Conservation (phyloP, 2,888 invertebrate genomes). For the Synergus gifuensis region DNA sequence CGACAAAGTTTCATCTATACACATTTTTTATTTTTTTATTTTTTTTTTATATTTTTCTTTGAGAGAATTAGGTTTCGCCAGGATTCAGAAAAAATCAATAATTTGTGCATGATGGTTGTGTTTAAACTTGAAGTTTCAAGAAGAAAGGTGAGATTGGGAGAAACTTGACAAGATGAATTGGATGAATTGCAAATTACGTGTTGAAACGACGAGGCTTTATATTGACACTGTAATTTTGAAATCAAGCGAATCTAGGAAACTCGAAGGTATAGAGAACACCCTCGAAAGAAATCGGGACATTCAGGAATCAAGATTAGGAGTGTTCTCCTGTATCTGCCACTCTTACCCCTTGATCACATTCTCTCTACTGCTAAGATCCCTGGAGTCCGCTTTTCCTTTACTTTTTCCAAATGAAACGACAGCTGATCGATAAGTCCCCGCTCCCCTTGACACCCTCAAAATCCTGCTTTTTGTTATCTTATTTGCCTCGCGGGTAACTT, state of each 20-base stretch:
- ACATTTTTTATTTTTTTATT: no score
- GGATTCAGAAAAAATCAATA: neutral
- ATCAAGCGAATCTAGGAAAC: neutral
- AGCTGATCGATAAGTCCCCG: constrained; percentile 73
- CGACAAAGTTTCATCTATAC: no score
- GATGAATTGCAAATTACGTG: neutral
- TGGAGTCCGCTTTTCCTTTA: constrained; percentile 75
- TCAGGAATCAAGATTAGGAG: constrained; percentile 68
- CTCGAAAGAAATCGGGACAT: constrained; percentile 11
- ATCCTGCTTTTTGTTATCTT: constrained; percentile 43
- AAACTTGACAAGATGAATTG: neutral
- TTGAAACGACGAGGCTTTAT: neutral
- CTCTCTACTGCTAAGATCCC: constrained; percentile 65
- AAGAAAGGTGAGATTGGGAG: neutral
- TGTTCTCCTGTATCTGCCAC: constrained; percentile 75
- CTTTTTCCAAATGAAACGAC: constrained; percentile 74
- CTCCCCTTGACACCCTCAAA: constrained; percentile 18
- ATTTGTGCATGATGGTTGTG: neutral
- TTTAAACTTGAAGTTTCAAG: neutral
- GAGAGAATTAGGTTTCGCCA: no score
- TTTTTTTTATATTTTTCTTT: no score
- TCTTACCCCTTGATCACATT: constrained; percentile 70
- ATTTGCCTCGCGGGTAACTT: constrained; percentile 51
- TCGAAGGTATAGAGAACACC: neutral
- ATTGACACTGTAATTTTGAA: neutral